phyloP scores from a whole-genome alignment of 1,140 invertebrate species.

The Drosophila ohnishii region DNA sequence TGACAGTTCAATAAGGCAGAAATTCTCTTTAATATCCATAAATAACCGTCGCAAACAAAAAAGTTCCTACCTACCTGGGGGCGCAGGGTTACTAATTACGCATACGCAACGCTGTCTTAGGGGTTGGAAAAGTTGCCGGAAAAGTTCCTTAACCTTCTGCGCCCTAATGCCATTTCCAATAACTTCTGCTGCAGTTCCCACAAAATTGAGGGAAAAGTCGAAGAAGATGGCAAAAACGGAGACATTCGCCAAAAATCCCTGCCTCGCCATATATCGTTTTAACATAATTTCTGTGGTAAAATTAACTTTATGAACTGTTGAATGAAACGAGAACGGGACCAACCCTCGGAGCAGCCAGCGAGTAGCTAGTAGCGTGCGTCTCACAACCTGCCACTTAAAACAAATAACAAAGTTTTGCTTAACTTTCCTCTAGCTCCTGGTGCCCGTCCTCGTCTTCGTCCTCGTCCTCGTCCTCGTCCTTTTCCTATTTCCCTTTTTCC shows the following conservation, averaged over 20 bases:
- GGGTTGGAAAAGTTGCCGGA: constrained; percentile 55
- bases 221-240: constrained; percentile 35
- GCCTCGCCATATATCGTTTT: constrained; percentile 78
- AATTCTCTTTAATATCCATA: constrained; percentile 75
- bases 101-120: constrained; percentile 66
- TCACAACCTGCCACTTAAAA: constrained; percentile 80
- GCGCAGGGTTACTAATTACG: constrained; percentile 68
- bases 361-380: constrained; percentile 65
- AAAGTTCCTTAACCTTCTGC: constrained; percentile 71
- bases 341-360: constrained; percentile 42
- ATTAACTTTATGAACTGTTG: constrained; percentile 83
- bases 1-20: constrained; percentile 76
- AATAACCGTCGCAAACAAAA: constrained; percentile 56
- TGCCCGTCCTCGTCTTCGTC: constrained; percentile 3
- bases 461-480: constrained; percentile 6
- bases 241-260: constrained; percentile 53
- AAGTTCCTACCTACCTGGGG: constrained; percentile 66
- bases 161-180: constrained; percentile 69
- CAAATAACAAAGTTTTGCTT: constrained; percentile 82
- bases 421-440: constrained; percentile 67
- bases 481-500: constrained; percentile 8
- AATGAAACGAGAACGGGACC: constrained; percentile 58
- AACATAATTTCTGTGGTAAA: constrained; percentile 83
- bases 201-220: constrained; percentile 30
- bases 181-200: constrained; percentile 77